Conservation (phyloP, 92 coral and sea anemone species). For the Porites lobata region DNA sequence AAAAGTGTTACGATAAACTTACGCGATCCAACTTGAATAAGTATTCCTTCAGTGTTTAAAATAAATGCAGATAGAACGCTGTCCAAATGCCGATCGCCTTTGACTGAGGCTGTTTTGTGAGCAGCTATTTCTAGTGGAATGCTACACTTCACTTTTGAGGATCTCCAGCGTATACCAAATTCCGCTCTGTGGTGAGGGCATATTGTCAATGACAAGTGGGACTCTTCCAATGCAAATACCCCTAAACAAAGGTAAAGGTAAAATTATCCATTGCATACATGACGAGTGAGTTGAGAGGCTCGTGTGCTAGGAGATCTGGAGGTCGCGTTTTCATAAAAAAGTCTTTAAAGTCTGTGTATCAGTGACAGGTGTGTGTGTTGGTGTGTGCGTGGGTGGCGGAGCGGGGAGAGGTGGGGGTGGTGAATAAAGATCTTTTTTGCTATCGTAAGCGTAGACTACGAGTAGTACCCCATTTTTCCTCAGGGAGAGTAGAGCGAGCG, state of each 20-base stretch:
- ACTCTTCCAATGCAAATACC: conserved; percentile 38
- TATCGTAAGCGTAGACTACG: too few relatives aligned
- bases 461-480: too few relatives aligned
- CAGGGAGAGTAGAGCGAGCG: too few relatives aligned
- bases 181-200: conserved; percentile 56
- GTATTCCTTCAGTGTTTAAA: conserved; percentile 12
- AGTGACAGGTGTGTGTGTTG: conserved; percentile 4
- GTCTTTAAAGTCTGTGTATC: neutral
- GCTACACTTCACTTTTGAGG: conserved; percentile 54
- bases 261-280: neutral
- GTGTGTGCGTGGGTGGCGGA: conserved; percentile 11
- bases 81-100: conserved; percentile 48
- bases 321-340: conserved; percentile 7
- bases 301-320: conserved; percentile 3
- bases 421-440: too few relatives aligned
- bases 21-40: conserved; percentile 70
- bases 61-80: conserved; percentile 42
- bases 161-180: conserved; percentile 55
- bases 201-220: conserved; percentile 28
- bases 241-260: conserved; percentile 13
- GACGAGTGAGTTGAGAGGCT: conserved; percentile 3
- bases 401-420: neutral
- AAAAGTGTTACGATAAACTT: conserved; percentile 16
- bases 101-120: conserved; percentile 52
- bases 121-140: conserved; percentile 45